phyloP scores from a whole-genome alignment of 2,113 vertebrate genomes.

The Cheilinus undulatus region DNA sequence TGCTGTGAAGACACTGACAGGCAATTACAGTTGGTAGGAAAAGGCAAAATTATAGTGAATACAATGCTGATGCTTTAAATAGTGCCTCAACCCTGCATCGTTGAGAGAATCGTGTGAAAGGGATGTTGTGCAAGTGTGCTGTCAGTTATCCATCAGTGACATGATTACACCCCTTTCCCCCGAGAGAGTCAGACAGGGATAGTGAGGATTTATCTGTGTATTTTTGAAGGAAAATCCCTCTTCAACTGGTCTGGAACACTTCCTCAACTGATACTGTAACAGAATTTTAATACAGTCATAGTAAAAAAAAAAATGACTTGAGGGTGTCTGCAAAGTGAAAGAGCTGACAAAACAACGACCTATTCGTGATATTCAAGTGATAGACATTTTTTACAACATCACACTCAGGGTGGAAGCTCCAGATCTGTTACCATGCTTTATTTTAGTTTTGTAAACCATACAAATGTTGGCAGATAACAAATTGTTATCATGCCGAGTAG shows the following conservation, averaged over 20 bases:
- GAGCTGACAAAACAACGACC: constrained; percentile 30
- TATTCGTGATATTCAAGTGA: not conserved
- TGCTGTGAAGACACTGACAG: constrained; percentile 53
- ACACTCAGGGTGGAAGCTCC: not conserved
- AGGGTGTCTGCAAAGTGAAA: not conserved
- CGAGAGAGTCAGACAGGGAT: constrained; percentile 38
- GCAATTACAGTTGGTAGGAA: constrained; percentile 61
- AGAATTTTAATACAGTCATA: constrained; percentile 52
- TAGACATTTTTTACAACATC: not conserved
- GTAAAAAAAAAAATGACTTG: constrained; percentile 23
- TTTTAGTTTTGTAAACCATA: too few species aligned
- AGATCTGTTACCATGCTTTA: not conserved
- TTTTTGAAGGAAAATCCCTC: constrained; percentile 13
- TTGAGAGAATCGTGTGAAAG: constrained; percentile 43
- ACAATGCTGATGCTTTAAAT: constrained; percentile 44
- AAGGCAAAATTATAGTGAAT: constrained; percentile 67
- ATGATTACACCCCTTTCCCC: constrained; percentile 60
- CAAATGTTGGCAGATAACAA: too few species aligned
- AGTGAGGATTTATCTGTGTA: constrained; percentile 40
- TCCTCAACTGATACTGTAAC: constrained; percentile 41
- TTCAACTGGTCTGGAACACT: constrained; percentile 42
- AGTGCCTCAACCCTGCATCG: constrained; percentile 30
- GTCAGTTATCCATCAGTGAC: constrained; percentile 70
- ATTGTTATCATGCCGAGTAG: too few species aligned
- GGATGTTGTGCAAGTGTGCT: constrained; percentile 58